A percentile compares a stretch with the other conserved stretches of the same genome.
Evolutionary conservation across 2,888 invertebrate species (phyloP).

Genomic region (Acrocyrtus sp.): DNA sequence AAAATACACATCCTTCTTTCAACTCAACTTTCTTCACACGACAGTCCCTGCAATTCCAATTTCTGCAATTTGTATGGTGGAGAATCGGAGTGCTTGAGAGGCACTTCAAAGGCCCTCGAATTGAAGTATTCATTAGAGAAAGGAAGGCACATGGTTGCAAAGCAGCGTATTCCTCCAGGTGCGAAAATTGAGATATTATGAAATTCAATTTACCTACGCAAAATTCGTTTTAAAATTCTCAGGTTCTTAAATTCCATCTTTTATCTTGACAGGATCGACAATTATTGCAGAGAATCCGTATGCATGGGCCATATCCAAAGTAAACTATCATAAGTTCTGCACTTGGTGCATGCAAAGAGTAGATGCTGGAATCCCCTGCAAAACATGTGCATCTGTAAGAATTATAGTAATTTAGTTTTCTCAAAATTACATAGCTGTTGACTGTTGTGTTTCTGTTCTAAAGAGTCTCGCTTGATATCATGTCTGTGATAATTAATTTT

Average conservation of each 20-base stretch:
- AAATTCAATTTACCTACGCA: background rate
- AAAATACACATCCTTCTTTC: background rate
- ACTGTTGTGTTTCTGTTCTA: no score
- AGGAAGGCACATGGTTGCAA: conserved; percentile 58
- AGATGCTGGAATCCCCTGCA: conserved; percentile 63
- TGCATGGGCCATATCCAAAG: conserved; percentile 66
- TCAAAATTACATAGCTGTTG: no score
- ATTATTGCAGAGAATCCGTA: conserved; percentile 67
- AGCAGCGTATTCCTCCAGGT: conserved; percentile 59
- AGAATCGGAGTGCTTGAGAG: conserved; percentile 28
- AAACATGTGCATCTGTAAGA: conserved; percentile 63
- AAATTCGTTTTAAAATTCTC: conserved; percentile 3
- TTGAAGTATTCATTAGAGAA: conserved; percentile 45
- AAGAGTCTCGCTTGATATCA: no score
- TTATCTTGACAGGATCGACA: conserved; percentile 65
- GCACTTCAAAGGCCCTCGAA: conserved; percentile 47
- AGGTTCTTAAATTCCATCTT: background rate
- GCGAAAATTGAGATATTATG: background rate
- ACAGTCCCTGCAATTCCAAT: background rate
- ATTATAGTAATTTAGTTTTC: no score
- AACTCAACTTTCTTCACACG: background rate
- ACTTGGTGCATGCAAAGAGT: conserved; percentile 66
- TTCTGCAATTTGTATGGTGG: conserved; percentile 36
- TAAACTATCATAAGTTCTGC: conserved; percentile 65
- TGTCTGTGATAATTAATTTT: no score